These are phyloP conservation scores for Leptopilina boulardi DNA, from an alignment of 1,140 invertebrate genomes.

Conservation along the genomic window DNA sequence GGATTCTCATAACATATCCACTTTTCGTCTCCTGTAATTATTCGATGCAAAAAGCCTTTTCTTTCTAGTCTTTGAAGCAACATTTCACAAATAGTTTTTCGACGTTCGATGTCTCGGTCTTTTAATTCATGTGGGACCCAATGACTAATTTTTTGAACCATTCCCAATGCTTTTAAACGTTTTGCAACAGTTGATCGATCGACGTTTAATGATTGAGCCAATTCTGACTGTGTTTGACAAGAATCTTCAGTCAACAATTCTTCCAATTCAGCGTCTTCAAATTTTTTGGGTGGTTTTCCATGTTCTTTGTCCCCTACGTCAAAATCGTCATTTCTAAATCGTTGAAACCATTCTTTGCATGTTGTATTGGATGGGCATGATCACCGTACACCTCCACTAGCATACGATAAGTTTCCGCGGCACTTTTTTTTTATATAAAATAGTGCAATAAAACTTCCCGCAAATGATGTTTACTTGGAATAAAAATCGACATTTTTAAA, in stretches of 20 bases:
- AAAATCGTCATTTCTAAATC: slow-evolving; percentile 51
- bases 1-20: slow-evolving; percentile 48
- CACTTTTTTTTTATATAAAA: too few species aligned
- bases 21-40: slow-evolving; percentile 53
- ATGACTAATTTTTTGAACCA: slow-evolving; percentile 52
- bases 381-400: slow-evolving; percentile 39
- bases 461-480: too few species aligned
- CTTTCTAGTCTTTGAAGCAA: slow-evolving; percentile 39
- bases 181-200: too few species aligned
- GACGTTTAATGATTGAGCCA: too few species aligned
- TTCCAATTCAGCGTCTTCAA: slow-evolving; percentile 43
- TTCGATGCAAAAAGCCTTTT: slow-evolving; percentile 44
- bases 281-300: slow-evolving; percentile 34
- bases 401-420: too few species aligned
- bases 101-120: slow-evolving; percentile 48
- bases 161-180: slow-evolving; percentile 43
- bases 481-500: too few species aligned
- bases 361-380: slow-evolving; percentile 47
- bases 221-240: too few species aligned
- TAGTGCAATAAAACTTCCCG: too few species aligned
- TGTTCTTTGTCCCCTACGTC: slow-evolving; percentile 38
- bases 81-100: slow-evolving; percentile 43
- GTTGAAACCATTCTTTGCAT: slow-evolving; percentile 50
- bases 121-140: slow-evolving; percentile 55
- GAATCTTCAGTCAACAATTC: slow-evolving; percentile 47